These are phyloP conservation scores for Ctenoplectra terminalis DNA, from an alignment of 1,140 invertebrate species.

Conservation along the genomic window DNA sequence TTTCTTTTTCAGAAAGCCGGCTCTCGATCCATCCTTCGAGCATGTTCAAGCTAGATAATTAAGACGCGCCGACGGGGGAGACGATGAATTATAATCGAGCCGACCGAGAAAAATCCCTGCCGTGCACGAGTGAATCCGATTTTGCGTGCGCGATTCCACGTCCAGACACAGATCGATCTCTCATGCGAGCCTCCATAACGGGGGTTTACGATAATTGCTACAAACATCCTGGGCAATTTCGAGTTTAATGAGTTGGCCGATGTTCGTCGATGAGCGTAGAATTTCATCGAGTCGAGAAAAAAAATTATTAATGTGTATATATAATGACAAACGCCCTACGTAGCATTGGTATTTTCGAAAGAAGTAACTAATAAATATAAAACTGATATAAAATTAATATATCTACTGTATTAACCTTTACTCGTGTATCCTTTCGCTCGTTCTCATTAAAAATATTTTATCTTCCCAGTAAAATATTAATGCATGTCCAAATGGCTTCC, in stretches of 20 bases:
- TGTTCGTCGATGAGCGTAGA: neutral
- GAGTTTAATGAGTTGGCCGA: conserved; percentile 23
- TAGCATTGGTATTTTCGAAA: too few relatives aligned
- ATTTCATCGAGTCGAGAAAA: conserved; percentile 38
- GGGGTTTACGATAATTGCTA: conserved; percentile 70
- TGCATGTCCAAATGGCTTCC: too few relatives aligned
- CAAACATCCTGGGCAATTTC: conserved; percentile 68
- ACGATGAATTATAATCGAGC: conserved; percentile 64
- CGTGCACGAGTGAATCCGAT: conserved; percentile 40
- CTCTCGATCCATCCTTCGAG: conserved; percentile 43
- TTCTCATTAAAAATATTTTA: too few relatives aligned
- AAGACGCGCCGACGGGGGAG: conserved; percentile 56
- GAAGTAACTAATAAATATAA: too few relatives aligned
- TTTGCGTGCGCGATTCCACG: conserved; percentile 32
- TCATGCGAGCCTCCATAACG: conserved; percentile 53
- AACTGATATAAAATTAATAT: too few relatives aligned
- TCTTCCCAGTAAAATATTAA: too few relatives aligned
- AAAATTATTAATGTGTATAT: conserved; percentile 23
- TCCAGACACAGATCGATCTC: conserved; percentile 57
- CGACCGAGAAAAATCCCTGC: conserved; percentile 50
- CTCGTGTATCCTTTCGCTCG: too few relatives aligned
- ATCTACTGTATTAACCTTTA: too few relatives aligned
- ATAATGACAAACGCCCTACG: neutral
- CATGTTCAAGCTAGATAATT: conserved; percentile 57
- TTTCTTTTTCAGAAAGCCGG: conserved; percentile 28